phyloP scores from a whole-genome alignment of 2,113 vertebrate genomes.

The Ciconia stormi region DNA sequence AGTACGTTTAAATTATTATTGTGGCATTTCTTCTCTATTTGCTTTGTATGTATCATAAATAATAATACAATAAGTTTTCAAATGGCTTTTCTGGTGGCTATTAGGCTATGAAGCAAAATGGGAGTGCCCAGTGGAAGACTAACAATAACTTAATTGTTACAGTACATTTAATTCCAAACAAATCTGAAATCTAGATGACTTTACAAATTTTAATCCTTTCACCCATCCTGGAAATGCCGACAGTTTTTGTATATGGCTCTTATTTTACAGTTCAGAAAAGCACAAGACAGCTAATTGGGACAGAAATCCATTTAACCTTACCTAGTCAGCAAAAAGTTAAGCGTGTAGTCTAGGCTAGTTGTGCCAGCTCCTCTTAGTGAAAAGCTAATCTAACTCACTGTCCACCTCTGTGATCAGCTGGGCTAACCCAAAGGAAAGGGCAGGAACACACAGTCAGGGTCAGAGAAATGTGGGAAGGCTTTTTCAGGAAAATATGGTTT shows the following conservation, averaged over 20 bases:
- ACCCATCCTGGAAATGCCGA: not conserved
- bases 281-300: not conserved
- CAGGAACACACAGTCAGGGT: not conserved
- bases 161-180: slow-evolving; percentile 13
- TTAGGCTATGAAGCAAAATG: slow-evolving; percentile 35
- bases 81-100: slow-evolving; percentile 18
- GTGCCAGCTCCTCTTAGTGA: not conserved
- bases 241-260: not conserved
- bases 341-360: not conserved
- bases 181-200: slow-evolving; percentile 17
- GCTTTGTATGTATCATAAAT: slow-evolving; percentile 47
- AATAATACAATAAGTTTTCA: slow-evolving; percentile 47
- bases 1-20: slow-evolving; percentile 17
- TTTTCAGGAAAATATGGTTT: not conserved
- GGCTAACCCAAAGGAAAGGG: not conserved
- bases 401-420: not conserved
- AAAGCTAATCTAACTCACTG: not conserved
- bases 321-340: not conserved
- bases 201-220: slow-evolving; percentile 14
- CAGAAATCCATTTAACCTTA: not conserved
- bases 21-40: slow-evolving; percentile 35
- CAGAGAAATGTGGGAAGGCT: not conserved
- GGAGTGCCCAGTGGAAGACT: slow-evolving; percentile 12
- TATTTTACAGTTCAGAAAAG: not conserved
- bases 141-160: slow-evolving; percentile 45